Evolutionary conservation across 2,797 vertebrate genomes (phyloP).

Genomic region (Brachyalestes nurse): DNA sequence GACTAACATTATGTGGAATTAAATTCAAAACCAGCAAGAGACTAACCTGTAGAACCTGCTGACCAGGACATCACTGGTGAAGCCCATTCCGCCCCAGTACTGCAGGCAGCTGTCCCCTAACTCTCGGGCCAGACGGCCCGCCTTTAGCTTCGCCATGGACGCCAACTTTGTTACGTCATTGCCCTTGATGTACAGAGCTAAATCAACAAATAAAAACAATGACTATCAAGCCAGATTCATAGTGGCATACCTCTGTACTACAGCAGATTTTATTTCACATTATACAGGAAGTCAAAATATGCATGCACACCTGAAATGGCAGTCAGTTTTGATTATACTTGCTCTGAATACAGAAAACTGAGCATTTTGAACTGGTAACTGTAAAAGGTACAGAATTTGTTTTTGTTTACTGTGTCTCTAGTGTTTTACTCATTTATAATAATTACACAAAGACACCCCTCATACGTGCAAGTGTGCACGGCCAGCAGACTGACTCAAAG

Average conservation of each 20-base stretch:
- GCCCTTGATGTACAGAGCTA: conserved; percentile 84
- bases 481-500: neutral
- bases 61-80: conserved; percentile 84
- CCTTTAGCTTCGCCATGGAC: conserved; percentile 91
- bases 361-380: neutral
- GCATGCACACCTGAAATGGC: neutral
- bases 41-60: conserved; percentile 89
- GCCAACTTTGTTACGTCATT: conserved; percentile 88
- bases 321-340: neutral
- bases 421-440: neutral
- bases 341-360: conserved; percentile 23
- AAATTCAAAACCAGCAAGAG: neutral
- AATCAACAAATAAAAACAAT: neutral
- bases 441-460: neutral
- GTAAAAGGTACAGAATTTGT: neutral
- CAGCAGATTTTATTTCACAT: neutral
- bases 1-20: neutral
- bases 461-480: neutral
- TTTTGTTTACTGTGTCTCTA: neutral
- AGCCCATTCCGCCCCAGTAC: conserved; percentile 93
- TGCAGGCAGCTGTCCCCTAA: conserved; percentile 87
- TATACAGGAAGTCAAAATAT: neutral
- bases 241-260: neutral
- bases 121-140: conserved; percentile 80
- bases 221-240: neutral